phyloP scores from a whole-genome alignment of 2,888 invertebrate species.

The Matsumyia berberina region DNA sequence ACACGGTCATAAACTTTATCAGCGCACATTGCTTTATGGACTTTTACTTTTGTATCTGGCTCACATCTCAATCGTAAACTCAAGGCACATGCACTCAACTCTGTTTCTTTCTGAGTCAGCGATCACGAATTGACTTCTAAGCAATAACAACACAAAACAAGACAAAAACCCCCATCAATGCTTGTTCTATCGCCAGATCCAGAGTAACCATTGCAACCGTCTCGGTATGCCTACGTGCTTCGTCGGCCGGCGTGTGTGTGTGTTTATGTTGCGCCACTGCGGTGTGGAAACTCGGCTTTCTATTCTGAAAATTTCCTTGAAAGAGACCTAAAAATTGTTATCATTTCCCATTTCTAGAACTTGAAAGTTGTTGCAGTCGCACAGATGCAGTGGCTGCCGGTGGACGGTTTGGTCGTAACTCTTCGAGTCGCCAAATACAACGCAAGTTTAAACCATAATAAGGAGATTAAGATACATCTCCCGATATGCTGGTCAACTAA shows the following conservation, averaged over 20 bases:
- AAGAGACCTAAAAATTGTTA: constrained; percentile 74
- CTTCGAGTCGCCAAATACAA: constrained; percentile 33
- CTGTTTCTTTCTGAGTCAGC: constrained; percentile 38
- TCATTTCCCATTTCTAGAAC: constrained; percentile 74
- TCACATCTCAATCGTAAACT: constrained; percentile 73
- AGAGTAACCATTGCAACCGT: background rate
- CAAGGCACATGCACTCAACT: constrained; percentile 31
- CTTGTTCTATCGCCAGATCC: constrained; percentile 28
- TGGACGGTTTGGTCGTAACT: constrained; percentile 44
- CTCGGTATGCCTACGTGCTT: background rate
- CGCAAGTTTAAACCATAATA: constrained; percentile 68
- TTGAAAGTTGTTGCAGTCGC: constrained; percentile 52
- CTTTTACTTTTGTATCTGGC: constrained; percentile 76
- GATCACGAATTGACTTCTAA: constrained; percentile 66
- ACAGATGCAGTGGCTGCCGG: background rate
- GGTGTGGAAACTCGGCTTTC: constrained; percentile 52
- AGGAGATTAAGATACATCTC: constrained; percentile 75
- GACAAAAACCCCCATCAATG: constrained; percentile 22
- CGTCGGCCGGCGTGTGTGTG: background rate
- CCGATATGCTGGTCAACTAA: constrained; percentile 69
- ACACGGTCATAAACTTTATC: constrained; percentile 57
- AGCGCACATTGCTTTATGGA: constrained; percentile 62
- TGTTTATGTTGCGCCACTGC: background rate
- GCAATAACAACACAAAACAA: constrained; percentile 6
- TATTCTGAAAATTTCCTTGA: constrained; percentile 62